Conservation (phyloP, 2,888 invertebrate genomes). For the Copidosoma aretas region DNA sequence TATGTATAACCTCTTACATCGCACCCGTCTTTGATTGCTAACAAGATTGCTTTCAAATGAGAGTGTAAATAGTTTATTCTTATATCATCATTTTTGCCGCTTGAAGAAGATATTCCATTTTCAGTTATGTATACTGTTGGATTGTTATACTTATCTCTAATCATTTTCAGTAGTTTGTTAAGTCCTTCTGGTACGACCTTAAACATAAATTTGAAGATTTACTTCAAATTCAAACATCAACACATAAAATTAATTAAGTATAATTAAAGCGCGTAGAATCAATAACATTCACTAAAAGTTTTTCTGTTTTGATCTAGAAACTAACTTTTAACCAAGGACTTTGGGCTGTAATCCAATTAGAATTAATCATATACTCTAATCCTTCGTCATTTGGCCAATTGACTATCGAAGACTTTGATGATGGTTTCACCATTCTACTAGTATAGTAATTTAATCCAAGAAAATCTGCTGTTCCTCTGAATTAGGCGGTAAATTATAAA, state of each 20-base stretch:
- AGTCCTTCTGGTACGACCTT: slow-evolving; percentile 62
- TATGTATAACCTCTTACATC: slow-evolving; percentile 45
- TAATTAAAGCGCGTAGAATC: not conserved
- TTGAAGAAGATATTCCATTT: slow-evolving; percentile 56
- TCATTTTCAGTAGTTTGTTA: slow-evolving; percentile 57
- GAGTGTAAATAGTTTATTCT: slow-evolving; percentile 54
- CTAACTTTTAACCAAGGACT: slow-evolving; percentile 57
- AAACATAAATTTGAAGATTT: not conserved
- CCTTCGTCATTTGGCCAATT: slow-evolving; percentile 34
- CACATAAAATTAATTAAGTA: too few species aligned
- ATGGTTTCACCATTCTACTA: slow-evolving; percentile 41
- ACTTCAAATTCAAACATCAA: too few species aligned
- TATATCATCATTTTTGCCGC: slow-evolving; percentile 46
- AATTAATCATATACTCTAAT: slow-evolving; percentile 63
- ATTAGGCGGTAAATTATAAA: too few species aligned
- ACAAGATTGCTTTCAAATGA: slow-evolving; percentile 59
- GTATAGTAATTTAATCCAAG: slow-evolving; percentile 55
- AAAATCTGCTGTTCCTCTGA: slow-evolving; percentile 51
- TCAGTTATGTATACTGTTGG: slow-evolving; percentile 58
- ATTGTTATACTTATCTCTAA: slow-evolving; percentile 52
- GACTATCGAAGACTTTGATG: slow-evolving; percentile 12
- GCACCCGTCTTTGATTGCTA: slow-evolving; percentile 59
- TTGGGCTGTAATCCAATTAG: slow-evolving; percentile 69
- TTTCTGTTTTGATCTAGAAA: not conserved
- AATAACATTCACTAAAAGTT: not conserved